Evolutionary conservation across 2,797 vertebrate species (phyloP).

Genomic region (Champsocephalus gunnari): DNA sequence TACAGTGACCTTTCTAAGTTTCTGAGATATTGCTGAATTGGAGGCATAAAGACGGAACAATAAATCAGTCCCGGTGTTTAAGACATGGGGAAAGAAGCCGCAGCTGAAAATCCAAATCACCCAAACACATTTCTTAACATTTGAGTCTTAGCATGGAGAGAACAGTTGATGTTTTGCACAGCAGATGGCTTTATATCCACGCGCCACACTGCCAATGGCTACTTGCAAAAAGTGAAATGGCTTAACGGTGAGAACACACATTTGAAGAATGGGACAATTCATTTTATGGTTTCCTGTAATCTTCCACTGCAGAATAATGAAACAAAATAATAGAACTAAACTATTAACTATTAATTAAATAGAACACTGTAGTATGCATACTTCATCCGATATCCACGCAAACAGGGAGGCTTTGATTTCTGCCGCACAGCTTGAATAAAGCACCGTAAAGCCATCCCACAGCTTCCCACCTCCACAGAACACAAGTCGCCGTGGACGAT

Average conservation of each 20-base stretch:
- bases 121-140: conserved; percentile 14
- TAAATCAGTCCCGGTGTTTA: too few relatives aligned
- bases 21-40: too few relatives aligned
- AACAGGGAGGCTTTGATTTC: conserved; percentile 34
- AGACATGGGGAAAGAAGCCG: too few relatives aligned
- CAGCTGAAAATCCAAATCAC: too few relatives aligned
- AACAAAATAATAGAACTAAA: too few relatives aligned
- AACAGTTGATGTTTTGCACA: conserved; percentile 43
- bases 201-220: conserved; percentile 59
- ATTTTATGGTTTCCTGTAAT: conserved; percentile 25
- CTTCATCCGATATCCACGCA: conserved; percentile 33
- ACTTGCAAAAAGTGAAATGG: conserved; percentile 52
- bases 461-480: conserved; percentile 57
- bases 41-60: too few relatives aligned
- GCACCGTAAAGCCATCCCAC: conserved; percentile 45
- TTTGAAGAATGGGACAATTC: conserved; percentile 26
- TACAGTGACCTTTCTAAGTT: too few relatives aligned
- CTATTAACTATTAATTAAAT: too few relatives aligned
- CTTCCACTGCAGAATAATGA: conserved; percentile 15
- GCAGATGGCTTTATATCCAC: conserved; percentile 62
- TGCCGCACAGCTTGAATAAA: conserved; percentile 36
- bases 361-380: not conserved
- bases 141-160: conserved; percentile 48
- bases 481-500: conserved; percentile 66
- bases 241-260: conserved; percentile 40